Evolutionary conservation across 2,888 invertebrate species (phyloP).

Genomic region (Agrilus cyanescens): DNA sequence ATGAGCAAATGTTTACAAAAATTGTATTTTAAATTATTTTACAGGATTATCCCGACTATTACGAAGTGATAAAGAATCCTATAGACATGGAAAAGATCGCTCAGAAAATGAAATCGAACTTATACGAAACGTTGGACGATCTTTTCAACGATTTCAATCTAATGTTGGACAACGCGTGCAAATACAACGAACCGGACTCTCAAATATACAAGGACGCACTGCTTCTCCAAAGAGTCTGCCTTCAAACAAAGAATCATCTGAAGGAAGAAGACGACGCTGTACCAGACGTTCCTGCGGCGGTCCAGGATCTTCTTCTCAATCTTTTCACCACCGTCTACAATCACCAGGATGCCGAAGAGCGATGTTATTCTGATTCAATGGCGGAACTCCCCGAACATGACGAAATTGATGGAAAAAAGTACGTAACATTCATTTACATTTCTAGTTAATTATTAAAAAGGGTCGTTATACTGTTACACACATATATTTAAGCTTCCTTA

Average conservation of each 20-base stretch:
- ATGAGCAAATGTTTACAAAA: neutral
- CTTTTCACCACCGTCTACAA: slow-evolving; percentile 91
- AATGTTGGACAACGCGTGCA: slow-evolving; percentile 95
- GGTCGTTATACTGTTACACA: no score
- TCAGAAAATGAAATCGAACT: slow-evolving; percentile 64
- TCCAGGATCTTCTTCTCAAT: slow-evolving; percentile 82
- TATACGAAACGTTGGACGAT: slow-evolving; percentile 75
- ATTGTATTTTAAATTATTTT: slow-evolving; percentile 13
- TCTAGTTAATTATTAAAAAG: neutral
- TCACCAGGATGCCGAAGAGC: slow-evolving; percentile 92
- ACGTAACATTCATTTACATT: slow-evolving; percentile 18
- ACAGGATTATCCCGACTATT: slow-evolving; percentile 91
- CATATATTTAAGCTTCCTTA: no score
- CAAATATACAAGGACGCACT: slow-evolving; percentile 95
- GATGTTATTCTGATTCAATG: slow-evolving; percentile 93
- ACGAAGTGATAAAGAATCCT: slow-evolving; percentile 91
- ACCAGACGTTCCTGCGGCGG: slow-evolving; percentile 79
- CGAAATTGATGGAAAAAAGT: slow-evolving; percentile 56
- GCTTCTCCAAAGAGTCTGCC: slow-evolving; percentile 78
- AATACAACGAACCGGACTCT: slow-evolving; percentile 95
- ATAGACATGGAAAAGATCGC: slow-evolving; percentile 94
- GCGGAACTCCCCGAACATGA: slow-evolving; percentile 86
- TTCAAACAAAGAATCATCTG: slow-evolving; percentile 84
- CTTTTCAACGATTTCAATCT: slow-evolving; percentile 78
- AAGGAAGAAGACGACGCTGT: slow-evolving; percentile 71